phyloP scores from a whole-genome alignment of 2,113 vertebrate genomes.

The Perca schrenkii region DNA sequence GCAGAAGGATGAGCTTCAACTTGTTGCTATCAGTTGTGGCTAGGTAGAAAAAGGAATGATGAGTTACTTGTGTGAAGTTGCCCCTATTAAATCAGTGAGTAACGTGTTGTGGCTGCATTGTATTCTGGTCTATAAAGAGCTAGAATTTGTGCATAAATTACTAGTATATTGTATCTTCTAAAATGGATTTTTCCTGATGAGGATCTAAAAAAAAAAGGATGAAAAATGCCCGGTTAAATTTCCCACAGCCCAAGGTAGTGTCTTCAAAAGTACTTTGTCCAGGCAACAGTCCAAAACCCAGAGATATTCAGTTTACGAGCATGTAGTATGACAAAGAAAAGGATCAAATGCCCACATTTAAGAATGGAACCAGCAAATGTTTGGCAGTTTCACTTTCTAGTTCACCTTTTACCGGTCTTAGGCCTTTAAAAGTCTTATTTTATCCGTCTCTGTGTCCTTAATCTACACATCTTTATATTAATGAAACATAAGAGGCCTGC shows the following conservation, averaged over 20 bases:
- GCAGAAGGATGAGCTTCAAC: conserved; percentile 17
- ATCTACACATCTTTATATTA: neutral
- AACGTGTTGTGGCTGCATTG: neutral
- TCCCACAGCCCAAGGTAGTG: too few species aligned
- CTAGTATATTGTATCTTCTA: neutral
- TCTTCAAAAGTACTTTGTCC: neutral
- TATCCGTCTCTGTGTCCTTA: neutral
- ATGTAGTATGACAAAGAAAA: neutral
- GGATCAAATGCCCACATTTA: neutral
- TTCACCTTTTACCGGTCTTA: neutral
- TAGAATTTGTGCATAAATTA: neutral
- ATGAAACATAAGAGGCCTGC: neutral
- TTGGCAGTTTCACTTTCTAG: too few species aligned
- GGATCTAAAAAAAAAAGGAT: neutral
- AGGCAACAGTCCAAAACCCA: neutral
- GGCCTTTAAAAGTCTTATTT: neutral
- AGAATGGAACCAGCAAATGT: neutral
- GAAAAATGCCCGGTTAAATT: neutral
- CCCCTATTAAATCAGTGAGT: conserved; percentile 4
- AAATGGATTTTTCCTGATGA: neutral
- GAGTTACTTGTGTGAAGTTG: neutral
- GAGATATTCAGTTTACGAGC: neutral
- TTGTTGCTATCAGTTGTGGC: conserved; percentile 10
- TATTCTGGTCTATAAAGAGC: conserved; percentile 6
- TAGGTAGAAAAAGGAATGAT: neutral